A percentile compares a stretch with the other conserved stretches of the same genome.
Evolutionary conservation across 64 coral and sea anemone genomes (phyloP).

Genomic region (Cladopsammia gracilis): DNA sequence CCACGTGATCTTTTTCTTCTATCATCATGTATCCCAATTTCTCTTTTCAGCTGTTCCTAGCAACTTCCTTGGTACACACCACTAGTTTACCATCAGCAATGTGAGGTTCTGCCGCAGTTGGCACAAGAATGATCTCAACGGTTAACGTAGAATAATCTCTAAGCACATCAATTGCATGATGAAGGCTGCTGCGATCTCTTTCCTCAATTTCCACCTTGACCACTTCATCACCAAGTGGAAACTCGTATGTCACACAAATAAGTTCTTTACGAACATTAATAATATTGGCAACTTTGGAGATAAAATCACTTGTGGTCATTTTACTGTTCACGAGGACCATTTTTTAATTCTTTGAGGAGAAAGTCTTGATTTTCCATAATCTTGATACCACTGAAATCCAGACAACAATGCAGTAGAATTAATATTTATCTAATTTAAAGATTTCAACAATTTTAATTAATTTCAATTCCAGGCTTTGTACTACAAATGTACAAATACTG

Average conservation of each 20-base stretch:
- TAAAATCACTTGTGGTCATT: conserved; percentile 63
- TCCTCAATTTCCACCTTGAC: conserved; percentile 62
- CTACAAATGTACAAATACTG: too few species aligned
- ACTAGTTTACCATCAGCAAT: conserved; percentile 46
- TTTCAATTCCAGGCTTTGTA: too few species aligned
- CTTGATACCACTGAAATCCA: conserved; percentile 30
- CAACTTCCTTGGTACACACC: conserved; percentile 42
- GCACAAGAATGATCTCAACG: conserved; percentile 24
- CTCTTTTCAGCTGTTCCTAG: conserved; percentile 66
- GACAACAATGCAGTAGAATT: too few species aligned
- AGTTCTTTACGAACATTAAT: conserved; percentile 27
- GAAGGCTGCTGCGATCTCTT: conserved; percentile 38
- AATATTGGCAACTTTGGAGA: conserved; percentile 47
- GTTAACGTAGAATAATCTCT: conserved; percentile 52
- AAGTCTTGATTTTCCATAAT: conserved; percentile 58
- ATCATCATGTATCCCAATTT: conserved; percentile 70
- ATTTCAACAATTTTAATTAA: too few species aligned
- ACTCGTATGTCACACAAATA: conserved; percentile 67
- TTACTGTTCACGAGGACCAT: conserved; percentile 52
- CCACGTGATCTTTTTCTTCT: not conserved
- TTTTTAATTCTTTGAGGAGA: conserved; percentile 65
- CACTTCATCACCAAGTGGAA: conserved; percentile 11
- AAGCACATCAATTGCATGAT: conserved; percentile 36
- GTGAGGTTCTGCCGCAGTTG: not conserved
- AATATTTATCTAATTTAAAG: too few species aligned